Evolutionary conservation across 2,113 vertebrate genomes (phyloP), one percentile per base, ranked within the genome.

Genomic region (Sterrhoptilus dennistouni): DNA sequence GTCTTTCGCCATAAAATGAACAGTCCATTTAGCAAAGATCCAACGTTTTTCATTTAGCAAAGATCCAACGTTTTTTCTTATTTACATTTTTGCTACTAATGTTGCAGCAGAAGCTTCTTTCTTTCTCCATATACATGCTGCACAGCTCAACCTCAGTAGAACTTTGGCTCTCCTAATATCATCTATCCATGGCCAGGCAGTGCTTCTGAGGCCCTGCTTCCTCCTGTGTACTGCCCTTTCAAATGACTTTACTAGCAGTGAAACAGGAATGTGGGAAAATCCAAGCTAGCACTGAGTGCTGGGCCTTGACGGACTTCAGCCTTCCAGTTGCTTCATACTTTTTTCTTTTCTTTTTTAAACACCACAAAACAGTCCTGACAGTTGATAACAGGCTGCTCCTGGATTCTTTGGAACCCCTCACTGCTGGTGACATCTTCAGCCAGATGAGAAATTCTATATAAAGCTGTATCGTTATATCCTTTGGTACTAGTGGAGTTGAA

Each of bases 41-140:
- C 25, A 61, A 44, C 3, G 0, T 10, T 50, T 64, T 59, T 64
- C 8, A 42, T 18, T 56, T 42, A 77, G 13, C 59, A 66, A 75
- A 4, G 20, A 63, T 28, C 8, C 25, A 61, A 44, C 3, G 0
- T 10, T 50, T 64, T 59, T 64, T 21, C 20, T 68, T 36, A 54
- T 25, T 69, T 7, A 10, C 40, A n/a, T 56, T 68, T 72, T 53
- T 40, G 22, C 20, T 45, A 75, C 35, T 54, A n/a, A 29, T 6
- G 6, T 29, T 6, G 0, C 65, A 92, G 57, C 27, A 88, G 64
- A 45, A 77, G 22, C 45, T 57, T n/a, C n/a, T 14, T 42, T 52
- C 35, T 20, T 78, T 60, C 56, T 87, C 15, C 2, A 56, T 13
- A 61, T 8, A 70, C 8, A 4, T 0, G 0, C 38, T n/a, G 33